Conservation (phyloP, 2,888 invertebrate species). For the Xanthorhoe spadicearia region DNA sequence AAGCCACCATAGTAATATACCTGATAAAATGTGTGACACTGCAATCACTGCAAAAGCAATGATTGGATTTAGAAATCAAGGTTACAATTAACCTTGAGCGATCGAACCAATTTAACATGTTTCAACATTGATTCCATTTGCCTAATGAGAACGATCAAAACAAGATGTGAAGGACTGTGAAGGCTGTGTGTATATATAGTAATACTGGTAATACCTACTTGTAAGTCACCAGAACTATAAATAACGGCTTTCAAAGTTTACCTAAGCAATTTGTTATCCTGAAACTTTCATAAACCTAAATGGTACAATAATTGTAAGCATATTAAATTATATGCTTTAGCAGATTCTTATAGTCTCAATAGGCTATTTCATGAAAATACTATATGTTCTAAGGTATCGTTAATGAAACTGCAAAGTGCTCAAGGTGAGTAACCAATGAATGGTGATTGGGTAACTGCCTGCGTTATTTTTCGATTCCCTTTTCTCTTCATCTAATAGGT, state of each 20-base stretch:
- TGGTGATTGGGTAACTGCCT: slow-evolving; percentile 55
- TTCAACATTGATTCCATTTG: slow-evolving; percentile 20
- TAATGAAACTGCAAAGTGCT: slow-evolving; percentile 62
- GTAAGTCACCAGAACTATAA: neutral
- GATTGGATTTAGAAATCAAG: slow-evolving; percentile 1
- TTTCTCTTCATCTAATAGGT: too few relatives aligned
- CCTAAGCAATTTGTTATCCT: neutral
- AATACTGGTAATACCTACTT: too few relatives aligned
- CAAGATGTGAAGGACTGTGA: slow-evolving; percentile 15
- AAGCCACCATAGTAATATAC: too few relatives aligned
- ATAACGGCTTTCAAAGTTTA: neutral
- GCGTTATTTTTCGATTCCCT: too few relatives aligned
- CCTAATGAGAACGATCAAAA: slow-evolving; percentile 18
- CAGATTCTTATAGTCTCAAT: too few relatives aligned
- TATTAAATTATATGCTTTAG: too few relatives aligned
- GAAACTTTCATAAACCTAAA: too few relatives aligned
- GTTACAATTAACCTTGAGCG: slow-evolving; percentile 1
- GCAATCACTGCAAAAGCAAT: neutral
- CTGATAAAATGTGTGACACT: neutral
- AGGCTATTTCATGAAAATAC: slow-evolving; percentile 52
- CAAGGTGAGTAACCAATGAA: slow-evolving; percentile 48
- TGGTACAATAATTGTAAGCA: neutral
- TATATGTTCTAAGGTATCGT: slow-evolving; percentile 45
- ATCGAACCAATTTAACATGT: slow-evolving; percentile 15
- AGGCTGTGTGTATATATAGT: too few relatives aligned